A percentile compares a stretch with the other conserved stretches of the same genome.
Evolutionary conservation across 2,797 vertebrate genomes (phyloP).

Genomic region (Coranthus polyacanthus): DNA sequence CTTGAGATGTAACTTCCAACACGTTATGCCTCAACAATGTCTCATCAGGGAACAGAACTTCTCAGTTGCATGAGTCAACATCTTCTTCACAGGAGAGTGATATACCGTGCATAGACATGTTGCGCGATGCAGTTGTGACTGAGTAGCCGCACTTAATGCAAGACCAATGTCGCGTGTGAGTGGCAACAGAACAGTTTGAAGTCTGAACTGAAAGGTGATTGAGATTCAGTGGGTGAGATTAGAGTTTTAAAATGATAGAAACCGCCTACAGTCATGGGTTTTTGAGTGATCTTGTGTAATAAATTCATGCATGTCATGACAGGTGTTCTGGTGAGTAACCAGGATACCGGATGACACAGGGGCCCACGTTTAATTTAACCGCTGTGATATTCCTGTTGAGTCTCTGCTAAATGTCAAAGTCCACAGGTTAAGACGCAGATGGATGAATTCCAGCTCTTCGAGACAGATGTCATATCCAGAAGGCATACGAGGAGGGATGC

Average conservation of each 20-base stretch:
- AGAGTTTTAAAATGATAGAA: conserved; percentile 42
- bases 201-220: conserved; percentile 17
- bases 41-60: not conserved
- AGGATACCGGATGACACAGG: conserved; percentile 34
- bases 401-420: conserved; percentile 28
- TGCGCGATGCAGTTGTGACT: conserved; percentile 9
- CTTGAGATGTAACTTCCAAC: conserved; percentile 1
- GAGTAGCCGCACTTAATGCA: conserved; percentile 8
- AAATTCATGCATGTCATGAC: conserved; percentile 21
- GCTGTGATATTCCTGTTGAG: conserved; percentile 17
- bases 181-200: conserved; percentile 30
- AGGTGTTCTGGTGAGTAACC: conserved; percentile 28
- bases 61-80: conserved; percentile 1
- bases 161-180: conserved; percentile 24
- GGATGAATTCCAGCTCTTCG: conserved; percentile 27
- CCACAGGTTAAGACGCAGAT: conserved; percentile 28
- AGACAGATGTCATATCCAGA: conserved; percentile 10
- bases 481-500: not conserved
- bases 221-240: conserved; percentile 31
- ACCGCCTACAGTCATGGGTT: conserved; percentile 12
- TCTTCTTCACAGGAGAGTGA: conserved; percentile 4
- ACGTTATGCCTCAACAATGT: conserved; percentile 19
- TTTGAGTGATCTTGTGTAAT: conserved; percentile 20
- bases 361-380: conserved; percentile 28
- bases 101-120: conserved; percentile 1